These are phyloP conservation scores for Galbula dea DNA, from an alignment of 2,113 vertebrate genomes.

Conservation along the genomic window DNA sequence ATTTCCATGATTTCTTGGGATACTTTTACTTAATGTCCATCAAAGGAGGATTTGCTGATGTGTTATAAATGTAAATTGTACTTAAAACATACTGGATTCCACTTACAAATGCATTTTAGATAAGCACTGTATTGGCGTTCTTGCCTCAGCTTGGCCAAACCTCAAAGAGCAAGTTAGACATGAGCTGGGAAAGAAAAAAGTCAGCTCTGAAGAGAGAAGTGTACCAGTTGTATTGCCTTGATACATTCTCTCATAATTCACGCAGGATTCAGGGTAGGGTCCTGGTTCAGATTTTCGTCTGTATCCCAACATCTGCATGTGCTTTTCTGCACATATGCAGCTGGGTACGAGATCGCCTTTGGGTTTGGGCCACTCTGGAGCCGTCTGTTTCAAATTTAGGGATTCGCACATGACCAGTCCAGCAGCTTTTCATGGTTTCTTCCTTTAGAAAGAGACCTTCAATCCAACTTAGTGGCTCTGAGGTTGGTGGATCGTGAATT, in stretches of 20 bases:
- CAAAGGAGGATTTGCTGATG: background rate
- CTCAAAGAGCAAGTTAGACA: background rate
- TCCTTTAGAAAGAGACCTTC: background rate
- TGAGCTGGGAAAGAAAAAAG: background rate
- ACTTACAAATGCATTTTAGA: background rate
- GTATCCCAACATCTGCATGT: conserved; percentile 14
- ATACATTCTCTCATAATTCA: background rate
- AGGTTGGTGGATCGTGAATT: background rate
- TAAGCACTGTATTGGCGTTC: background rate
- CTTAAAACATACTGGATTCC: background rate
- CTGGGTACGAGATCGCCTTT: background rate
- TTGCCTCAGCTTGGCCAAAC: too few species aligned
- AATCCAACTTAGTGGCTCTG: accelerated
- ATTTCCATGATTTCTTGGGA: background rate
- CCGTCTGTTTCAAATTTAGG: background rate
- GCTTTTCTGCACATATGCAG: background rate
- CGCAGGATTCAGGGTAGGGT: background rate
- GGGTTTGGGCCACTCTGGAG: background rate
- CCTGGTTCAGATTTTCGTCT: background rate
- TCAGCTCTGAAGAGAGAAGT: background rate
- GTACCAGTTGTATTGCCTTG: background rate
- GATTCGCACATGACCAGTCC: background rate
- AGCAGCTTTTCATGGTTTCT: background rate
- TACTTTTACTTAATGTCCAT: background rate
- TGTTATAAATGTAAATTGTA: background rate